Base-by-base conservation (phyloP, 2,113 vertebrate species). In the Pipa parva region DNA sequence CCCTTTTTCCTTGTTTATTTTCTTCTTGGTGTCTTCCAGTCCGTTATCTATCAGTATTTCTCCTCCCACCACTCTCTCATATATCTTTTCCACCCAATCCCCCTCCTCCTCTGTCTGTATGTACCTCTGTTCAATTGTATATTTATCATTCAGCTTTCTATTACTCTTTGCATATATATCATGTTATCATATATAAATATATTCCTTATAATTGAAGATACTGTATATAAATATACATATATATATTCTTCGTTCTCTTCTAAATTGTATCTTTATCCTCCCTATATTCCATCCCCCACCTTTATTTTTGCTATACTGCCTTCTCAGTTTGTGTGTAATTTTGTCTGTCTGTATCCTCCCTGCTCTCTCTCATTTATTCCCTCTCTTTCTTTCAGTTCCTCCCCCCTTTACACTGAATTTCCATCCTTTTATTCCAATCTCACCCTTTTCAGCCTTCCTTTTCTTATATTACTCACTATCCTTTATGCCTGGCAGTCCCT, bases 41-140 rank as follows among this genome's bases (percentile, higher is more conserved):
- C 52, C 52, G 27, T 56, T 56, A 29, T 55, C 25, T 55, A 13
- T 56, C 27, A 31, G 28, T 29, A 56, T 56, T 31, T 27, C 27
- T 56, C 52, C 52, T 56, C 27, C 52, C 52, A 18, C 52, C n/a
- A 22, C 52, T 56, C 20, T 21, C 46, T 49, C n/a, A 18, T 49
- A 21, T 49, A 21, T 18, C 3, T 21, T 49, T 21, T 49, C n/a
- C 20, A 9, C 20, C 46, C 20, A n/a, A 7, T 21, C 22, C 46
- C 3, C 46, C 2, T 5, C 20, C 22, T 49, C 7, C 22, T 49
- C 3, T 45, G 10, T 5, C 46, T 49, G 20, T 2, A 49, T 20
- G 20, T n/a, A 49, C n/a, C 46, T 49, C 46, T 21, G 7, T 49
- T 20, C 22, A n/a, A 8, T 20, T 7, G 20, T 49, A 12, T 33